Evolutionary conservation across 2,797 vertebrate species (phyloP), one percentile per base, ranked within the genome.

Genomic region (Xiphophorus birchmanni): DNA sequence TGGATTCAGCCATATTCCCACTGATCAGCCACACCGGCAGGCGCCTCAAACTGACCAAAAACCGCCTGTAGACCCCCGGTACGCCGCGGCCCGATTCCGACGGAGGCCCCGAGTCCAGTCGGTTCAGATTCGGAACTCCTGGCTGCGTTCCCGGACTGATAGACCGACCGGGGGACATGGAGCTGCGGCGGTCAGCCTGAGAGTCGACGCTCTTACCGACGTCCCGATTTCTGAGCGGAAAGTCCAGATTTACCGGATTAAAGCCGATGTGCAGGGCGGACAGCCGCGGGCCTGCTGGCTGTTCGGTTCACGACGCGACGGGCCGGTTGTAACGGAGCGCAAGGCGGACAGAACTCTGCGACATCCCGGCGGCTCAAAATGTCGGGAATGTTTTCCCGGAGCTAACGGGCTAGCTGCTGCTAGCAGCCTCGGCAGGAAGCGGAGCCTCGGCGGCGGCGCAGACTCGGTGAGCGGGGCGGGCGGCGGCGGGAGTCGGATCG

Each of bases 1-100:
- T 72, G 88, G 82, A 89, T 93, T 94, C 94, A 92, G 95, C 94
- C 95, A 95, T 95, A 95, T 96, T 96, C 92, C 85, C 84, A 80
- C 54, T 48, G 84, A 81, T 50, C 89, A 73, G 84, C 85, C 89
- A 82, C 92, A 90, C 94, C 92, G 94, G 93, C 81, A 86, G 89
- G 63, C 42, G 48, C 26, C 63, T 80, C 71, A 18, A 87, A 74
- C 80, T 56, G 10, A 45, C 67, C 18, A 50, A 78, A 87, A 87
- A 48, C 60, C 74, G 60, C 17, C 80, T 8, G 29, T 29, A 60
- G 32, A 77, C 73, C 35, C 45, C 45, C 76, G 4, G 7, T 23
- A 26, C 32, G n/a, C 11, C 8, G 32, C 18, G 54, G 2, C 21
- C 2, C 81, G 71, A 48, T 23, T 21, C 17, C 5, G 5, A 35